Base-by-base conservation (phyloP, 2,797 vertebrate genomes). In the Myioborus melanocephalus region DNA sequence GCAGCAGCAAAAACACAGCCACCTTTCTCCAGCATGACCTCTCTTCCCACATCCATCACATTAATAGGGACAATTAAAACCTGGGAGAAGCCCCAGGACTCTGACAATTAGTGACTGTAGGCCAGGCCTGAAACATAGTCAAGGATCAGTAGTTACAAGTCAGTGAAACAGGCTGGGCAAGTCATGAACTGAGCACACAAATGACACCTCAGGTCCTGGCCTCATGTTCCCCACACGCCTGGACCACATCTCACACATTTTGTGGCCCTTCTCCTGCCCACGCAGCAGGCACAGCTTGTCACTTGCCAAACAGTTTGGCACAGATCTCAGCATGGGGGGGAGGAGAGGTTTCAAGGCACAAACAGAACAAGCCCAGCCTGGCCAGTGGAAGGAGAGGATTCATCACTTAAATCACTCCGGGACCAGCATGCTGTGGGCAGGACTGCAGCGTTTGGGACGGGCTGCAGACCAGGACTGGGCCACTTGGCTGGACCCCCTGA, bases 131-230 rank as follows among this genome's bases (percentile, higher is more conserved):
- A 79, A 76, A 72, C 32, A n/a, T 1, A 56, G 23, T 12, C 16
- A 69, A 72, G 39, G 35, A 69, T 79, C 70, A 59, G 52, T 37
- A 69, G 34, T 26, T 41, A 47, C 1, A 18, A 53, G 37, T 18
- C 63, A 60, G 70, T 57, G 83, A 88, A 94, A 86, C 91, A 90
- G 55, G 83, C 88, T 55, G 43, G 53, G 47, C 77, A 84, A 87
- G 66, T 65, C n/a, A 2, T 5, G 52, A 87, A 39, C 47, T 14
- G 21, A 66, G 77, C 66, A 57, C 66, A 70, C 2, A 1, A 63
- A 66, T 27, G 65, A 64, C 46, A 94, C 34, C 84, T 70, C 66
- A 43, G 53, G 28, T 75, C 55, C 69, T 35, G 1, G 0, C 49
- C 69, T 65, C 50, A 28, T 44, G 60, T 59, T 91, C 43, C 23